phyloP scores from a whole-genome alignment of 2,113 vertebrate species.

The Pelobates fuscus region DNA sequence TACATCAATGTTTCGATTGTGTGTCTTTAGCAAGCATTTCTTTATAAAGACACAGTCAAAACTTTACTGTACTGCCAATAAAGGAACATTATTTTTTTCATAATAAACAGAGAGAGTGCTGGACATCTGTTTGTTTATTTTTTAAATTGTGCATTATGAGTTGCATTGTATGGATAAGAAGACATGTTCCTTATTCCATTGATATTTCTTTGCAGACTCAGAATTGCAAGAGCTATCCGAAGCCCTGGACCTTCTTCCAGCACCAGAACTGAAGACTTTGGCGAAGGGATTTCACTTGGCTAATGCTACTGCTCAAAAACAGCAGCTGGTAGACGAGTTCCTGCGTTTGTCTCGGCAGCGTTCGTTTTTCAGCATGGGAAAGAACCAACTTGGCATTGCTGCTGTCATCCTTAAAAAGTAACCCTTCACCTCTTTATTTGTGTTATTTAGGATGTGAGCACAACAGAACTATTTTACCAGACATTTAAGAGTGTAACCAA shows the following conservation, averaged over 20 bases:
- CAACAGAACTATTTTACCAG: not conserved
- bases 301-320: conserved; percentile 76
- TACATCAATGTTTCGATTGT: no score
- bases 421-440: not conserved
- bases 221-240: conserved; percentile 83
- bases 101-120: no score
- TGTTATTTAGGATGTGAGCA: not conserved
- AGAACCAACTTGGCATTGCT: conserved; percentile 65
- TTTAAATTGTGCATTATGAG: no score
- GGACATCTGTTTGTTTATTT: no score
- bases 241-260: conserved; percentile 85
- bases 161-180: no score
- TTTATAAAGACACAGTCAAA: no score
- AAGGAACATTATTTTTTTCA: no score
- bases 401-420: conserved; percentile 88
- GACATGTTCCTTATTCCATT: no score
- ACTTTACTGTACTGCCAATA: no score
- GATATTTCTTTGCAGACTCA: conserved; percentile 69
- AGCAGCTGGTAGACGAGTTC: conserved; percentile 80
- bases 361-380: conserved; percentile 73
- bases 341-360: conserved; percentile 82
- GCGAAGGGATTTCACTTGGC: conserved; percentile 87
- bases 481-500: no score
- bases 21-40: no score
- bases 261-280: conserved; percentile 82